Base-by-base conservation (phyloP, 1,140 invertebrate species). In the Argopecten irradians region DNA sequence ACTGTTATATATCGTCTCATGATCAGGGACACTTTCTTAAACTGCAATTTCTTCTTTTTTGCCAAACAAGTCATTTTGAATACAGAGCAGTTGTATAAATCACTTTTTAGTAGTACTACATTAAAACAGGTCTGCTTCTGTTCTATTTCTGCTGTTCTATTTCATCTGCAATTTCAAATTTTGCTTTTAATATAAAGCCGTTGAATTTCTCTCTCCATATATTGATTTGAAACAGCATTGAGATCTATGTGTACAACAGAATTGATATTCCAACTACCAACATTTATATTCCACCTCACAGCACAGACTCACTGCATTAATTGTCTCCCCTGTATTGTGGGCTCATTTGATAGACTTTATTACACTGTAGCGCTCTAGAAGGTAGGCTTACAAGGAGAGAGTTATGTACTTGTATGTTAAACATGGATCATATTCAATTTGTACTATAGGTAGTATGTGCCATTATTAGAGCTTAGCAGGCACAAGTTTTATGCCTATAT, bases 181-280 rank as follows among this genome's bases (percentile, higher is more conserved):
- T 71, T 71, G 28, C 28, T 71, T 71, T 71, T 71, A 71, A 71
- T 28, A n/a, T n/a, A 28, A 71, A 71, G 7, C n/a, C 55, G 8
- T 28, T 71, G 55, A 71, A 71, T 71, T 71, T 71, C 55, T 71
- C 55, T 71, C 55, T 71, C 55, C 55, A 71, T 7, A 71, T 71
- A 71, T 71, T 71, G 55, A 71, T 71, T 71, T 71, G 55, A 71
- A 71, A 71, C 55, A 71, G n/a, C 55, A 71, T 71, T 71, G 28
- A 71, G 55, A 71, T 71, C n/a, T 71, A 71, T 71, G 55, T 71
- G 55, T 71, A 28, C n/a, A 28, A 71, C 55, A 71, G 55, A 71
- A 71, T 71, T 71, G 55, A 71, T 28, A 71, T 28, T 71, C 1
- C 55, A 71, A 71, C 55, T 71, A n/a, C 55, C 55, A 71, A 71